A percentile compares a stretch with the other conserved stretches of the same genome.
Evolutionary conservation across 2,888 invertebrate species (phyloP).

Genomic region (Heliconius hortense): DNA sequence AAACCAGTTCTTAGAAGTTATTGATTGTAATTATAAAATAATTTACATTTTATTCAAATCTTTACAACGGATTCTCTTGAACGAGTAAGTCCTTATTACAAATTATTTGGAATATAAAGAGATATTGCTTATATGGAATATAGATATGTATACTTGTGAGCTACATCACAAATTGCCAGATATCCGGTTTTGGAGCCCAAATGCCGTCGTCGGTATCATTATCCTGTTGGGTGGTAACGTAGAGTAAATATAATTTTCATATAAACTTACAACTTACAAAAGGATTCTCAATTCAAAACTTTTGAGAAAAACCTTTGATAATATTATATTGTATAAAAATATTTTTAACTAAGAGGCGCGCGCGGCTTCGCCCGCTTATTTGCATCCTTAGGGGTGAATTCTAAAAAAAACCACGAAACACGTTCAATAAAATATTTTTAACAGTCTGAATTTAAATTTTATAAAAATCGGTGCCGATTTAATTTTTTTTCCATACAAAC

Average conservation of each 20-base stretch:
- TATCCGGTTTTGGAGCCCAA: constrained; percentile 40
- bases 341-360: too few species aligned
- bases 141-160: background rate
- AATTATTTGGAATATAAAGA: background rate
- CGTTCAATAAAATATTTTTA: too few species aligned
- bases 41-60: constrained; percentile 11
- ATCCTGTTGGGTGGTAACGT: constrained; percentile 4
- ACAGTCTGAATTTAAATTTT: too few species aligned
- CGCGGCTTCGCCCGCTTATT: too few species aligned
- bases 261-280: background rate
- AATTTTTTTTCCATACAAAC: too few species aligned
- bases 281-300: background rate
- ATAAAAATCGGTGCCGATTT: too few species aligned
- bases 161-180: constrained; percentile 41
- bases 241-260: constrained; percentile 19
- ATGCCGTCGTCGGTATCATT: constrained; percentile 23
- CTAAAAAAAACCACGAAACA: too few species aligned
- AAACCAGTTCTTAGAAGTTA: constrained; percentile 3
- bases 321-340: too few species aligned
- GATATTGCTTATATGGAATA: background rate
- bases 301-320: background rate
- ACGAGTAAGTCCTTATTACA: background rate
- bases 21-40: background rate
- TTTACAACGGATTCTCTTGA: background rate
- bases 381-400: too few species aligned